These are phyloP conservation scores for Anolis apletophallus DNA, from an alignment of 2,797 vertebrate species.

Conservation along the genomic window DNA sequence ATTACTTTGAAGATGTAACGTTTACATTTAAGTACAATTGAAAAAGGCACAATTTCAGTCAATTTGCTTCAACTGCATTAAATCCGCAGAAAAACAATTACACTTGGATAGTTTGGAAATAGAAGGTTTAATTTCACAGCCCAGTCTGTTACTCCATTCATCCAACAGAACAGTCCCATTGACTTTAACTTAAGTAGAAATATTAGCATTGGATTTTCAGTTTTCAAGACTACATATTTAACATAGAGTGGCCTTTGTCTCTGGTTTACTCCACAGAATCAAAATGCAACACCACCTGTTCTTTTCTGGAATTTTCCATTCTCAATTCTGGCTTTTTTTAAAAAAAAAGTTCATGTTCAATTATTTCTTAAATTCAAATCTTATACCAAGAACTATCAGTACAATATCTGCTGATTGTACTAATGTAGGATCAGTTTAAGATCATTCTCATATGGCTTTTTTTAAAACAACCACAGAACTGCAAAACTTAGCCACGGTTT, in stretches of 20 bases:
- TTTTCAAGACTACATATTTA: neutral
- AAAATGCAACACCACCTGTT: neutral
- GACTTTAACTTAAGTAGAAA: neutral
- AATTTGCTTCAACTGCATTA: neutral
- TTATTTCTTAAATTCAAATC: neutral
- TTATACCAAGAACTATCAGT: neutral
- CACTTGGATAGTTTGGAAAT: neutral
- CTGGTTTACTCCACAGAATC: neutral
- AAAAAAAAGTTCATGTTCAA: neutral
- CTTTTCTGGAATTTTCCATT: neutral
- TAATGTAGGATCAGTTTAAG: neutral
- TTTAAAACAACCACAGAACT: neutral
- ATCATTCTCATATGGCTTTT: neutral
- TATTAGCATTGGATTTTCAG: neutral
- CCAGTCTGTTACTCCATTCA: neutral
- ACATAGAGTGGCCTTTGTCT: neutral
- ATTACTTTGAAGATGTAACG: neutral
- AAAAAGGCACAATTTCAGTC: neutral
- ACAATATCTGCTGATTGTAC: neutral
- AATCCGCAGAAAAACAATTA: neutral
- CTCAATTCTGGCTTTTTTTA: neutral
- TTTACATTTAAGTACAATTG: neutral
- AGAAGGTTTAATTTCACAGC: neutral
- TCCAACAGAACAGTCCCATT: neutral
- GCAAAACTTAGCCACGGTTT: neutral